Base-by-base conservation (phyloP, 2,797 vertebrate genomes). In the Myotis myotis region DNA sequence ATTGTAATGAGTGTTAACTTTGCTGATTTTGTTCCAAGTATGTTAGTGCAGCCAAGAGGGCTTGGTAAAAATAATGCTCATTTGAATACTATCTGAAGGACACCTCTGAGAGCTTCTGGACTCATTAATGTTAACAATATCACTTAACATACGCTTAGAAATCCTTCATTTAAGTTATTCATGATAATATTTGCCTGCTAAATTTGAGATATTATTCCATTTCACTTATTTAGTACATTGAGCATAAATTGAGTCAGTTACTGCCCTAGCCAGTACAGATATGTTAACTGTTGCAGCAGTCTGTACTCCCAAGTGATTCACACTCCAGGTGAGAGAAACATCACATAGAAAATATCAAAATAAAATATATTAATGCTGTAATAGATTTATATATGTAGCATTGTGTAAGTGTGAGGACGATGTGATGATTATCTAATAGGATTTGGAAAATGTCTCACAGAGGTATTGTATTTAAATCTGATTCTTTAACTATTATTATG, bases 141-240 rank as follows among this genome's bases (percentile, higher is more conserved):
- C 22, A 80, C 8, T 79, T 93, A 55, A 23, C 25, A 66, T 55
- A 70, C 62, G 16, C 75, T 95, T 89, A 30, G 51, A 44, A 87
- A 47, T 55, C 57, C 44, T 89, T 82, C 41, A 44, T 91, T 81
- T 66, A 71, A 10, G 6, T 87, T 81, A 20, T 87, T 90, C 25
- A 9, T 49, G 17, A 68, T 6, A 80, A 79, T 17, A 93, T 87
- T 75, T 94, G n/a, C 72, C 30, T 87, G 38, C 36, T 68, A 60
- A 89, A 75, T 90, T 83, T 84, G 64, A 74, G 41, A 87, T 25
- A 41, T 92, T 89, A 87, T 72, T 60, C 30, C 53, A 20, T 70
- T 53, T 72, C 81, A 74, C 20, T 87, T 86, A 78, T 76, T 93
- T 91, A 93, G n/a, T 86, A 74, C 28, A n/a, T 89, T 20, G 28